phyloP scores from a whole-genome alignment of 2,113 vertebrate genomes.

The Notechis scutatus region DNA sequence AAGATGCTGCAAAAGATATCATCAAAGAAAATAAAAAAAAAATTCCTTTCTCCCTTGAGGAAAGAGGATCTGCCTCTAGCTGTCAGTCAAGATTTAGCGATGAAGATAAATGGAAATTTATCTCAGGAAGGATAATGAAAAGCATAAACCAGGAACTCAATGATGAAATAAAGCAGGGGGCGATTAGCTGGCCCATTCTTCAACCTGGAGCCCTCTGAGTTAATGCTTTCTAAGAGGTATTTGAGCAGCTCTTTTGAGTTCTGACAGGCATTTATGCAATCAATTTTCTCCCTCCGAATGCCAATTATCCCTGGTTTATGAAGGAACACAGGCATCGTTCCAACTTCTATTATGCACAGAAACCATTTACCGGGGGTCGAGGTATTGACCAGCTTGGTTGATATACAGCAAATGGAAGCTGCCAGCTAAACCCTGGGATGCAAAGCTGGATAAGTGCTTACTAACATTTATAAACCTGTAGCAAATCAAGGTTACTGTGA shows the following conservation, averaged over 20 bases:
- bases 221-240: neutral
- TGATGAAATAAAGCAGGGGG: neutral
- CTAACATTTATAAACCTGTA: constrained; percentile 8
- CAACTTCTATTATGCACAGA: neutral
- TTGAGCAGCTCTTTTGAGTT: neutral
- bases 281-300: constrained; percentile 4
- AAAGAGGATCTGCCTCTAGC: neutral
- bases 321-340: neutral
- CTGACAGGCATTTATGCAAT: constrained; percentile 1
- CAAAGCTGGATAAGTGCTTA: neutral
- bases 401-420: neutral
- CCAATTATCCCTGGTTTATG: constrained; percentile 14
- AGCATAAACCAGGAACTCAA: neutral
- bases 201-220: neutral
- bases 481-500: constrained; percentile 8
- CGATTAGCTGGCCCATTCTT: neutral
- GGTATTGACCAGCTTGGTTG: neutral
- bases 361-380: neutral
- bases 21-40: too few relatives aligned
- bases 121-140: neutral
- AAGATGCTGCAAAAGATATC: neutral
- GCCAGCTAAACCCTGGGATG: neutral
- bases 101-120: neutral
- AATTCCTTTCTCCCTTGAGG: too few relatives aligned
- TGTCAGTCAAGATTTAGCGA: neutral